These are phyloP conservation scores for Polyploca ridens DNA, from an alignment of 2,888 invertebrate species.

Conservation along the genomic window DNA sequence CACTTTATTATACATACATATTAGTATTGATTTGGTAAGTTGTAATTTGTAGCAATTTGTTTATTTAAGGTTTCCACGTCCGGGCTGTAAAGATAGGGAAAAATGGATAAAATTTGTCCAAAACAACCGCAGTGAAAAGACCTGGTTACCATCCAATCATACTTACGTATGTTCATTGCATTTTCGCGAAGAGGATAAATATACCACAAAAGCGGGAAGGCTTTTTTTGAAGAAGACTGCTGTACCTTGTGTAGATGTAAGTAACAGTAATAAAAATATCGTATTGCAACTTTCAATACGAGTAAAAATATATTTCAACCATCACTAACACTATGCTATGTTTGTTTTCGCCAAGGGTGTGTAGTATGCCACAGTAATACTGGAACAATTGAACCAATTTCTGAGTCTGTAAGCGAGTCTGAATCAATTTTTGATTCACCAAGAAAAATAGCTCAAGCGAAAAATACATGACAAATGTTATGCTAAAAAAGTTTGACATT, in stretches of 20 bases:
- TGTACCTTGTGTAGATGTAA: slow-evolving; percentile 21
- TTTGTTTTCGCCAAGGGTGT: not conserved
- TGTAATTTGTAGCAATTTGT: too few relatives aligned
- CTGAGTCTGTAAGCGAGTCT: not conserved
- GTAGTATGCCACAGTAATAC: too few relatives aligned
- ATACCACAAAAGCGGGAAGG: slow-evolving; percentile 22
- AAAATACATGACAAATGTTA: too few relatives aligned
- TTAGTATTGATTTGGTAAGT: too few relatives aligned
- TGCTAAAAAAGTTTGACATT: too few relatives aligned
- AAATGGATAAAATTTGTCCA: slow-evolving; percentile 38
- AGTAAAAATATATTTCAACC: not conserved
- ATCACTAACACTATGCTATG: not conserved
- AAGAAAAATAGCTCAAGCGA: not conserved
- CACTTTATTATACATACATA: too few relatives aligned
- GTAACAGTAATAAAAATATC: not conserved
- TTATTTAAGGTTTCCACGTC: slow-evolving; percentile 7
- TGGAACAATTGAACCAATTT: too few relatives aligned
- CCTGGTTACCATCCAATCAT: slow-evolving; percentile 30
- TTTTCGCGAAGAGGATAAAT: slow-evolving; percentile 19
- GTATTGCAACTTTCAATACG: not conserved
- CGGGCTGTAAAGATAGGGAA: slow-evolving; percentile 26
- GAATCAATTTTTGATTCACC: not conserved
- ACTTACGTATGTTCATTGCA: slow-evolving; percentile 29
- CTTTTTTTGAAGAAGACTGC: slow-evolving; percentile 23
- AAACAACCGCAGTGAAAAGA: slow-evolving; percentile 33